A percentile compares a stretch with the other conserved stretches of the same genome.
phyloP scores from a whole-genome alignment of 2,113 vertebrate genomes.

The Corythaixoides concolor region DNA sequence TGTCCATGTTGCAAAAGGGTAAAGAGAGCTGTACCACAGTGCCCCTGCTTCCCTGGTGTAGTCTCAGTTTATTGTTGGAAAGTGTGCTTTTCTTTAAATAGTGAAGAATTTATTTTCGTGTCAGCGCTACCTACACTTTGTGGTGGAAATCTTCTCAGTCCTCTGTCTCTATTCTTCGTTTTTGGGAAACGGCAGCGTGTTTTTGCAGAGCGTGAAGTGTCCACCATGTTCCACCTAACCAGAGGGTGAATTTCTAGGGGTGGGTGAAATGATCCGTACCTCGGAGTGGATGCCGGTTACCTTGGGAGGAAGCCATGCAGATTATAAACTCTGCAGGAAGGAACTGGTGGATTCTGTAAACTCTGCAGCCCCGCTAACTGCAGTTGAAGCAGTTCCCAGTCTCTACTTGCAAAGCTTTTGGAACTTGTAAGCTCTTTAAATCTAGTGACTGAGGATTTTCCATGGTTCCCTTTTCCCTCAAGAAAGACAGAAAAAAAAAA shows the following conservation, averaged over 20 bases:
- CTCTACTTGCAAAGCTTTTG: constrained; percentile 28
- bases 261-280: neutral
- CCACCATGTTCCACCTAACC: accelerated
- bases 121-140: neutral
- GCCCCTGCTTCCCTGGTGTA: neutral
- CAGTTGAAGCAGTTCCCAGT: neutral
- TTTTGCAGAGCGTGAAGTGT: neutral
- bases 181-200: neutral
- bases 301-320: neutral
- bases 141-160: neutral
- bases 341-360: constrained; percentile 15
- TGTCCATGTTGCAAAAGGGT: neutral
- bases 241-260: neutral
- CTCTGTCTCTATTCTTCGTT: neutral
- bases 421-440: constrained; percentile 47
- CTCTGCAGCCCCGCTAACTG: neutral
- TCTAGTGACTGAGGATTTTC: constrained; percentile 22
- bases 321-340: constrained; percentile 9
- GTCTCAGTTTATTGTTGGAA: neutral
- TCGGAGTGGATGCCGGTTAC: neutral
- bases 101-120: neutral
- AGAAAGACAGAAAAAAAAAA: neutral
- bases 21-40: neutral
- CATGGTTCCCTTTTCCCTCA: neutral
- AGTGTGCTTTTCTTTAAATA: neutral